Evolutionary conservation across 2,113 vertebrate species (phyloP), one percentile per base, ranked within the genome.

Genomic region (Ailuropoda melanoleuca): DNA sequence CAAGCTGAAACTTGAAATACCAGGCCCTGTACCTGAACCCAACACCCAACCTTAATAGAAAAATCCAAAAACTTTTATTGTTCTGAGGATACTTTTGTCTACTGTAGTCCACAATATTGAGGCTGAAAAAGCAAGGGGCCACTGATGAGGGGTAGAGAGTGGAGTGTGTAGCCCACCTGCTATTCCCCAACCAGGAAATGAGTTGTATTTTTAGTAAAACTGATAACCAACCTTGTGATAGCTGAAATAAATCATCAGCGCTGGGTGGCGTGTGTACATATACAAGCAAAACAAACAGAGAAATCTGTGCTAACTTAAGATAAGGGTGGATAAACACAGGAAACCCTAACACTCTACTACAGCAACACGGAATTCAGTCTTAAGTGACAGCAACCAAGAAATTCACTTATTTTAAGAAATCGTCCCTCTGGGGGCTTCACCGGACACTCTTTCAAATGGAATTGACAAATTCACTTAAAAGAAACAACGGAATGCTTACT

Each of bases 251-350:
- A 95, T 72, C 18, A 50, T 31, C 55, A 68, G 53, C 26, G 21
- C 58, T 75, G 91, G 72, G 82, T 53, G 17, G 34, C 46, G 24
- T 90, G 64, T 93, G 80, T 90, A 81, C 64, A 88, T 5, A 77
- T 4, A 26, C 1, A 55, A 58, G 88, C 37, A 98, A 97, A 94
- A 90, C 91, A 98, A 97, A 97, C 95, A 97, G 90, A 97, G 56
- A 88, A 96, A 89, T 93, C 96, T 93, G 88, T 96, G 78, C 85
- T 85, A 72, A 83, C 58, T 93, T 43, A 48, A 95, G 96, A 94
- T 97, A 97, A 96, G 75, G 19, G 46, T 64, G 55, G 77, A 84
- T 94, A 97, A 94, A 97, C 34, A 92, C 1, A 68, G 90, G 84
- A 95, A 96, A 78, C 68, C 2, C 92, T 60, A 58, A 74, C 83